Evolutionary conservation across 2,888 invertebrate genomes (phyloP).

Genomic region (Halictus quadricinctus): DNA sequence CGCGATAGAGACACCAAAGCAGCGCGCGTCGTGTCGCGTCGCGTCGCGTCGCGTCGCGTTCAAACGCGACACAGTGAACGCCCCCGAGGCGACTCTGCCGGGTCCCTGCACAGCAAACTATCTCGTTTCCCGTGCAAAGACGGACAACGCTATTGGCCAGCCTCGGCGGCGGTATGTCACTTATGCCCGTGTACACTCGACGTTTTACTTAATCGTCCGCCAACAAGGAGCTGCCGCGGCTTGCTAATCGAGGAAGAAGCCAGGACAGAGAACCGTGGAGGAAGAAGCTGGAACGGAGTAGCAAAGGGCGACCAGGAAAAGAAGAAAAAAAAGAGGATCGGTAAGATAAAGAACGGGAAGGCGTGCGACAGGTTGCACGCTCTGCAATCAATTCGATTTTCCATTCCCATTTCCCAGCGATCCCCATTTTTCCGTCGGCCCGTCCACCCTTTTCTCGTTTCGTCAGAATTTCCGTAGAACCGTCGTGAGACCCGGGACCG

Average conservation of each 20-base stretch:
- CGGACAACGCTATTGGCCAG: constrained; percentile 38
- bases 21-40: background rate
- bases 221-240: background rate
- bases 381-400: constrained; percentile 46
- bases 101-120: constrained; percentile 28
- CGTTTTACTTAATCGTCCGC: constrained; percentile 31
- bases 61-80: constrained; percentile 4
- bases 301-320: background rate
- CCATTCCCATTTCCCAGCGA: constrained; percentile 44
- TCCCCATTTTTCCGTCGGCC: constrained; percentile 12
- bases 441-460: constrained; percentile 53
- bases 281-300: background rate
- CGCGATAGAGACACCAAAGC: background rate
- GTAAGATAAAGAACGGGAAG: background rate
- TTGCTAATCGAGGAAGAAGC: background rate
- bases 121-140: constrained; percentile 32
- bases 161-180: constrained; percentile 25
- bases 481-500: constrained; percentile 15
- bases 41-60: background rate
- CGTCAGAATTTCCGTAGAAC: constrained; percentile 41
- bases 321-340: background rate
- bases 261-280: background rate
- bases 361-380: constrained; percentile 26
- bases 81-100: background rate
- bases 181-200: constrained; percentile 21